Conservation (phyloP, 2,888 invertebrate genomes). For the Catonia carolina region DNA sequence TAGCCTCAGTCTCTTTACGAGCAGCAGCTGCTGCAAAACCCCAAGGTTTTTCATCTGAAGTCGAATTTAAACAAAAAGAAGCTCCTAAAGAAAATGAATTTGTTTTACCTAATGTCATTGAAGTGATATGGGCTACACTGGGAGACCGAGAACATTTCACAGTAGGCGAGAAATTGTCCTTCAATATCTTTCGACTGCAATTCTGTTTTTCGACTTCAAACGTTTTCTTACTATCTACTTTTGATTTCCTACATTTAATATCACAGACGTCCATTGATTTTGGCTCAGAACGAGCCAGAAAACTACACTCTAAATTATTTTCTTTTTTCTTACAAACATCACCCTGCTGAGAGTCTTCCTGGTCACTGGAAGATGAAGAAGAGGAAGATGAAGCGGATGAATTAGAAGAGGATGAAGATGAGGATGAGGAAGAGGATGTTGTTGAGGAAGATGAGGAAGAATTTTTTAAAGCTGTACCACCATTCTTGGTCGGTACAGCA, state of each 20-base stretch:
- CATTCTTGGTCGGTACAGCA: no score
- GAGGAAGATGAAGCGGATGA: background rate
- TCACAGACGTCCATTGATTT: conserved; percentile 14
- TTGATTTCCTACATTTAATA: background rate
- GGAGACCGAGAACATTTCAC: no score
- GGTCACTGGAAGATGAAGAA: conserved; percentile 2
- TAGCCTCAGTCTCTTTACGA: conserved; percentile 16
- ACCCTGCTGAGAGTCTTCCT: background rate
- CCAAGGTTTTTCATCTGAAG: conserved; percentile 43
- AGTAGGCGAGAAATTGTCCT: no score
- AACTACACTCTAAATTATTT: conserved; percentile 14
- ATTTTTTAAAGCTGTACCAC: background rate
- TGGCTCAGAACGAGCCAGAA: conserved; percentile 16
- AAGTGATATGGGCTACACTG: no score
- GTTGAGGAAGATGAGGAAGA: background rate
- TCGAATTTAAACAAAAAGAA: no score
- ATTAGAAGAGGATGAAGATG: background rate
- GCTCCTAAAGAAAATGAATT: background rate
- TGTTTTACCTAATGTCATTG: background rate
- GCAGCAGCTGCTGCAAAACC: conserved; percentile 56
- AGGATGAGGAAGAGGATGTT: background rate
- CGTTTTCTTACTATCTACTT: no score
- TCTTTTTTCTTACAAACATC: background rate
- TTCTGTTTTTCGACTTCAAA: no score
- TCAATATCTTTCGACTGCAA: no score